Conservation (phyloP, 2,113 vertebrate species). For the Willisornis vidua region DNA sequence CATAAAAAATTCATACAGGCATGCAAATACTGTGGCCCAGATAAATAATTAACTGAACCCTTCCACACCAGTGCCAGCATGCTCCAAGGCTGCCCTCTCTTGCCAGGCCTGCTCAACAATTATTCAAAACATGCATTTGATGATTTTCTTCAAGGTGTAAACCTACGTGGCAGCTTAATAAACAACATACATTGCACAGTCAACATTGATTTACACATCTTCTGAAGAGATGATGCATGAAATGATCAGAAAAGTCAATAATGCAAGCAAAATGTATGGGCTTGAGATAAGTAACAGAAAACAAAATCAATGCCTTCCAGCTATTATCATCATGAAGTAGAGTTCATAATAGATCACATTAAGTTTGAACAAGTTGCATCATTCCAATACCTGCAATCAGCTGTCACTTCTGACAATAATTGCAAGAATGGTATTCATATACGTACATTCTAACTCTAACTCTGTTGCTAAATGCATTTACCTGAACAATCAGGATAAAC, state of each 20-base stretch:
- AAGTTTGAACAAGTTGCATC: slow-evolving; percentile 80
- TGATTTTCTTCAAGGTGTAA: slow-evolving; percentile 76
- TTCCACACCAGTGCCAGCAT: slow-evolving; percentile 51
- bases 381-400: slow-evolving; percentile 76
- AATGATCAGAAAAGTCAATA: slow-evolving; percentile 82
- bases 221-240: slow-evolving; percentile 82
- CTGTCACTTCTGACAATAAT: slow-evolving; percentile 73
- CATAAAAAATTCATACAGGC: slow-evolving; percentile 80
- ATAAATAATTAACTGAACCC: slow-evolving; percentile 81
- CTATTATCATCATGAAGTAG: slow-evolving; percentile 79
- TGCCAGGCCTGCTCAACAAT: slow-evolving; percentile 75
- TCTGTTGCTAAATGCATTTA: slow-evolving; percentile 63
- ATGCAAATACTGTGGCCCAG: slow-evolving; percentile 79
- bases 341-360: slow-evolving; percentile 82
- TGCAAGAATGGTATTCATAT: slow-evolving; percentile 54
- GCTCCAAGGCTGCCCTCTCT: slow-evolving; percentile 74
- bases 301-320: slow-evolving; percentile 84
- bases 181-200: slow-evolving; percentile 77
- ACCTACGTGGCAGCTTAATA: slow-evolving; percentile 68
- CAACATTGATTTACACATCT: slow-evolving; percentile 83
- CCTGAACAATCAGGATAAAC: slow-evolving; percentile 54
- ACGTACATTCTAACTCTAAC: slow-evolving; percentile 26
- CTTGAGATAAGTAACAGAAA: slow-evolving; percentile 79
- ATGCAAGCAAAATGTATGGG: slow-evolving; percentile 79
- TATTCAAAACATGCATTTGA: slow-evolving; percentile 70